Percentiles rank a stretch among this genome's conserved stretches.
Evolutionary conservation across 2,113 vertebrate species (phyloP).

Genomic region (Vimba vimba): DNA sequence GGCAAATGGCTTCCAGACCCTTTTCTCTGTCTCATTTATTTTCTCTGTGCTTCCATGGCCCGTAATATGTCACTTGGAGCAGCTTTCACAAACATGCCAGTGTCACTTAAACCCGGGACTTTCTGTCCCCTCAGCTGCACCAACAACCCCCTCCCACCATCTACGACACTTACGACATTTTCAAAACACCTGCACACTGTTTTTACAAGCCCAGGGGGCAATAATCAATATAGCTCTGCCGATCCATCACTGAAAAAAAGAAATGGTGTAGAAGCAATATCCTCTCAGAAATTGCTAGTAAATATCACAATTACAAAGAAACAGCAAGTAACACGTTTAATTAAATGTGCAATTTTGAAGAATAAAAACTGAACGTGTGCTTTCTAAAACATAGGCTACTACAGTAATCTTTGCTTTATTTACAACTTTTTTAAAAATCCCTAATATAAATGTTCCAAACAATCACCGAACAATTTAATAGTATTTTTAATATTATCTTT

Average conservation of each 20-base stretch:
- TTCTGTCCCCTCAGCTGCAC: conserved; percentile 66
- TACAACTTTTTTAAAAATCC: not conserved
- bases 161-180: conserved; percentile 54
- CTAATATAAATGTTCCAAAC: not conserved
- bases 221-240: conserved; percentile 38
- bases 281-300: no score
- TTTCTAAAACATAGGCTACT: no score
- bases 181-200: conserved; percentile 27
- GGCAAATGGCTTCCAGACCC: conserved; percentile 81
- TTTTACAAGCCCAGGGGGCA: conserved; percentile 48
- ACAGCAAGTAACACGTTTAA: no score
- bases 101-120: conserved; percentile 52
- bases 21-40: conserved; percentile 61
- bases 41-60: conserved; percentile 30
- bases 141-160: conserved; percentile 58
- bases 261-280: no score
- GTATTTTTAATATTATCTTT: not conserved
- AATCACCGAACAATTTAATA: not conserved
- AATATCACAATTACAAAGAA: no score
- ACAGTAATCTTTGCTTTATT: no score
- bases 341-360: no score
- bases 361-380: no score
- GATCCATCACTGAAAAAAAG: not conserved
- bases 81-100: conserved; percentile 57
- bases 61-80: conserved; percentile 56